These are phyloP conservation scores for Epistrophe grossulariae DNA, from an alignment of 2,888 invertebrate species.

Conservation along the genomic window DNA sequence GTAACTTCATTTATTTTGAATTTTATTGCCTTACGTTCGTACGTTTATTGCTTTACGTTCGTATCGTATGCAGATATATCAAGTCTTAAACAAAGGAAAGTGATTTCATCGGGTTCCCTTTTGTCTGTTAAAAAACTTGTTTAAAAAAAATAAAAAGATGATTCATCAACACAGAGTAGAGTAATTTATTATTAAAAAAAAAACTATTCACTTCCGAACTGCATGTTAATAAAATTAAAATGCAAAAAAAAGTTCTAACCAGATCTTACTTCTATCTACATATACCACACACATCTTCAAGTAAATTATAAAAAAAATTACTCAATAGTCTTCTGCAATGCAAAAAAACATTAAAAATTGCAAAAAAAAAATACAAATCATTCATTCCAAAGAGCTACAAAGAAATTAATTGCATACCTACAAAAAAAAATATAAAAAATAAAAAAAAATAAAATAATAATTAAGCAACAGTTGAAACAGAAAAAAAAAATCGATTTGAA, in stretches of 20 bases:
- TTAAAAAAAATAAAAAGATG: background rate
- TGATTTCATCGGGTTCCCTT: conserved; percentile 11
- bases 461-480: conserved; percentile 27
- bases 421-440: conserved; percentile 5
- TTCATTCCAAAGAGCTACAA: conserved; percentile 15
- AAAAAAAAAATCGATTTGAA: conserved; percentile 52
- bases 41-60: background rate
- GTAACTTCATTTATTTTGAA: background rate
- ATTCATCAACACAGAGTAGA: background rate
- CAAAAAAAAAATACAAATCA: background rate
- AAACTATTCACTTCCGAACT: conserved; percentile 6
- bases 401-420: conserved; percentile 20
- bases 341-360: conserved; percentile 20
- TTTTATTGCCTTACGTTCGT: background rate
- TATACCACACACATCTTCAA: conserved; percentile 3
- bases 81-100: background rate
- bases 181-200: background rate
- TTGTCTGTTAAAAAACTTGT: conserved; percentile 2
- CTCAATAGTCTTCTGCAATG: conserved; percentile 28
- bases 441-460: conserved; percentile 37
- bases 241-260: conserved; percentile 5
- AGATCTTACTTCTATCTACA: background rate
- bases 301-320: conserved; percentile 24
- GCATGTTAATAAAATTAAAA: conserved; percentile 2
- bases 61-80: background rate